Base-by-base conservation (phyloP, 2,113 vertebrate genomes). In the Cariama cristata region DNA sequence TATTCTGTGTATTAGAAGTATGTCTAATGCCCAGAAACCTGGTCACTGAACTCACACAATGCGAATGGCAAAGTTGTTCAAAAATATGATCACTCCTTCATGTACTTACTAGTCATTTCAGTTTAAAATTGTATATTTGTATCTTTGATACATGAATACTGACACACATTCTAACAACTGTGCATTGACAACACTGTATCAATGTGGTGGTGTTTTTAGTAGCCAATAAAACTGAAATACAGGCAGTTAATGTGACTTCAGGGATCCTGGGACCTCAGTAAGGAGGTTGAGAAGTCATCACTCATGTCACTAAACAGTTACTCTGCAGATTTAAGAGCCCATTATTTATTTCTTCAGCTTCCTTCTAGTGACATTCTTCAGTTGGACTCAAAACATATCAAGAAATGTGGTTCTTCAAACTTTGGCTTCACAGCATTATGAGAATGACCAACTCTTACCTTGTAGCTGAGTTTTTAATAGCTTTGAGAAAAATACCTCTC, bases 251-350 rank as follows among this genome's bases (percentile, higher is more conserved):
- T 9, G 42, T 3, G 7, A 84, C 21, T 62, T 93, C 45, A 79
- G 81, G 60, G 42, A 79, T 90, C 45, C 47, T 75, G 47, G 73
- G 85, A 96, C 72, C 53, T 92, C 53, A 14, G 47, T 53, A 72
- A 97, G 88, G 90, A 89, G 27, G 15, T 23, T 91, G 64, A 94
- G 90, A 94, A 96, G 69, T 73, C 72, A 72, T 74, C 19, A 17
- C 11, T 81, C 42, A 47, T 6, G 6, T 68, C 50, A 71, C 32
- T 75, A 38, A 20, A 86, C 44, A 60, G 33, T 86, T 42, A 40
- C 23, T 50, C 30, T 28, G 16, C 28, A 84, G 49, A 77, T 55
- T 79, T 79, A 92, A 82, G 58, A 86, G 58, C 11, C 52, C 30
- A 30, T 23, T 60, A 88, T 72, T 92, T 88, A 95, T 77, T 94